Base-by-base conservation (phyloP, 2,113 vertebrate genomes). In the Rhynchomys soricoides region DNA sequence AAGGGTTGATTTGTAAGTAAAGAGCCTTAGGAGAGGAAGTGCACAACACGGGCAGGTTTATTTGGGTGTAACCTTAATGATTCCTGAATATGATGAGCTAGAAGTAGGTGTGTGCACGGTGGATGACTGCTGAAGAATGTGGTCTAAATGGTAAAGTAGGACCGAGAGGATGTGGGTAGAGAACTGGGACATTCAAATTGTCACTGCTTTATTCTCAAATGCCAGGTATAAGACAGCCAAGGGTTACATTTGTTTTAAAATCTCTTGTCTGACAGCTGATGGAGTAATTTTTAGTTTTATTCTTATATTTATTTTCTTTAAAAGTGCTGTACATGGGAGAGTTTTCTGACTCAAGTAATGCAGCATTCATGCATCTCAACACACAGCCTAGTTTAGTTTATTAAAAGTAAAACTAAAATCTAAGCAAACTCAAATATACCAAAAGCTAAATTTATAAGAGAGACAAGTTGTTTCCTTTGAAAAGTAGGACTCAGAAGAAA, bases 211-310 rank as follows among this genome's bases (percentile, higher is more conserved):
- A 8, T 95, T 93, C 59, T 95, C 73, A 96, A 57, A 91, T 93
- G 26, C 82, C 45, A 90, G 2, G 68, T 77, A 89, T 59, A 90
- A 78, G 57, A 90, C 15, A 89, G 45, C 57, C 71, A 83, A 59
- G 43, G 87, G 31, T 92, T 90, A 62, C 68, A 57, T 89, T 73
- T 87, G 48, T 81, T 83, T 82, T 91, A 83, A 94, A 95, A 75
- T 70, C 52, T 82, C 83, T 96, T 31, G 31, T 78, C 37, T 83
- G 55, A 89, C 31, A 87, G 45, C 50, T 96, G 50, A 87, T 83
- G 26, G 81, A 88, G 50, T 74, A 73, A 55, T 40, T 95, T 96
- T 96, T 92, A 90, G 31, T 95, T 86, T 94, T 85, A 96, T 94
- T 97, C 34, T 82, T 95, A 79, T n/a, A 73, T 9, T 91, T 91